Conservation (phyloP, 2,888 invertebrate genomes). For the Entomobrya multifasciata region DNA sequence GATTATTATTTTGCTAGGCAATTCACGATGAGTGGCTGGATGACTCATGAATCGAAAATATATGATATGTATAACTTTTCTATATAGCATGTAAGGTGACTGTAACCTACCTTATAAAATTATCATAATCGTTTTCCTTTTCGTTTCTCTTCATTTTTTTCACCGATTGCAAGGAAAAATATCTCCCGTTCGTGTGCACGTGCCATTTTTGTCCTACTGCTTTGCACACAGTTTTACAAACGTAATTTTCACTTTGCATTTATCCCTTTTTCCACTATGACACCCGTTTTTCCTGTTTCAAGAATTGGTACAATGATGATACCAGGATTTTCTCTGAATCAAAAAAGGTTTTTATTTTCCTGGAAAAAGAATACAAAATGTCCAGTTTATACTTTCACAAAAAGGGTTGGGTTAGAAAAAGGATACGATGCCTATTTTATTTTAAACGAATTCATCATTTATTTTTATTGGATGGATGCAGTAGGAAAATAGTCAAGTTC, state of each 20-base stretch:
- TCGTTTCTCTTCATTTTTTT: background rate
- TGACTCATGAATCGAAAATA: background rate
- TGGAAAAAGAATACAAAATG: no score
- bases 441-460: no score
- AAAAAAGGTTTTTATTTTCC: background rate
- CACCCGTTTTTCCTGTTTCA: background rate
- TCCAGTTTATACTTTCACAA: no score
- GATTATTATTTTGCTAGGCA: background rate
- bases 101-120: conserved; percentile 60
- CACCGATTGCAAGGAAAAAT: no score
- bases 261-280: background rate
- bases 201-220: no score
- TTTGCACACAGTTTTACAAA: no score
- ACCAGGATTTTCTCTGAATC: background rate
- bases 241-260: no score
- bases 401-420: no score
- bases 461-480: no score
- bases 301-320: conserved; percentile 23
- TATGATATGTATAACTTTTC: conserved; percentile 5
- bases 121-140: conserved; percentile 61
- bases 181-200: no score
- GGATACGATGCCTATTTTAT: no score
- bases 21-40: conserved; percentile 13
- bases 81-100: background rate
- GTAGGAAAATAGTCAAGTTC: no score